These are phyloP conservation scores for Pygmarrhopalites habei DNA, from an alignment of 1,140 invertebrate genomes.

Conservation along the genomic window DNA sequence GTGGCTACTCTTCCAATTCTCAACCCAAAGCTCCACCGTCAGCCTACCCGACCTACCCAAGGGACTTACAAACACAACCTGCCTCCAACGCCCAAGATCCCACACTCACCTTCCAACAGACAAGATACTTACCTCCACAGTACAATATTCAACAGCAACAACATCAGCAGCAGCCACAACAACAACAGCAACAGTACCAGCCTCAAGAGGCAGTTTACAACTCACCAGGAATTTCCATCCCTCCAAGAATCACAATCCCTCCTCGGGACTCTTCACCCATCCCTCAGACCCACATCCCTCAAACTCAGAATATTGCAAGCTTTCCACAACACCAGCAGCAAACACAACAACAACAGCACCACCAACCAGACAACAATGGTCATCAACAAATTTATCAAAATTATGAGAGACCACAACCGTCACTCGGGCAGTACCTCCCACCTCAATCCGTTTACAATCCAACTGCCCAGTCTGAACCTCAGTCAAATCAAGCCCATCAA, in stretches of 20 bases:
- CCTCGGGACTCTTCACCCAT: background rate
- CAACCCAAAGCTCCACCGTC: too few relatives aligned
- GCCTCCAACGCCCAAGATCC: too few relatives aligned
- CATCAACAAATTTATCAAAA: background rate
- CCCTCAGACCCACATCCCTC: background rate
- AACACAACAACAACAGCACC: constrained; percentile 10
- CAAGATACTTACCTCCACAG: constrained; percentile 15
- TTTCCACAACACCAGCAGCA: background rate
- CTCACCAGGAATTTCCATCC: background rate
- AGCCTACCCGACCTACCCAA: too few relatives aligned
- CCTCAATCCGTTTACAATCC: background rate
- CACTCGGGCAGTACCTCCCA: background rate
- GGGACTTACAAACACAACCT: too few relatives aligned
- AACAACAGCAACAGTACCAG: background rate
- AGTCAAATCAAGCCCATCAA: background rate
- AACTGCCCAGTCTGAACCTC: background rate
- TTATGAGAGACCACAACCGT: background rate
- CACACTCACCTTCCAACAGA: too few relatives aligned
- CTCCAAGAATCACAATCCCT: too few relatives aligned
- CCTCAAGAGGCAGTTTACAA: background rate
- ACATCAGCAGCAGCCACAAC: constrained; percentile 1
- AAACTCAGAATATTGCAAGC: background rate
- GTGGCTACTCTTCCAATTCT: too few relatives aligned
- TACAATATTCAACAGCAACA: constrained; percentile 4
- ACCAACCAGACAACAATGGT: background rate